A percentile compares a stretch with the other conserved stretches of the same genome.
Evolutionary conservation across 2,888 invertebrate species (phyloP).

Genomic region (Agonopterix subpropinquella): DNA sequence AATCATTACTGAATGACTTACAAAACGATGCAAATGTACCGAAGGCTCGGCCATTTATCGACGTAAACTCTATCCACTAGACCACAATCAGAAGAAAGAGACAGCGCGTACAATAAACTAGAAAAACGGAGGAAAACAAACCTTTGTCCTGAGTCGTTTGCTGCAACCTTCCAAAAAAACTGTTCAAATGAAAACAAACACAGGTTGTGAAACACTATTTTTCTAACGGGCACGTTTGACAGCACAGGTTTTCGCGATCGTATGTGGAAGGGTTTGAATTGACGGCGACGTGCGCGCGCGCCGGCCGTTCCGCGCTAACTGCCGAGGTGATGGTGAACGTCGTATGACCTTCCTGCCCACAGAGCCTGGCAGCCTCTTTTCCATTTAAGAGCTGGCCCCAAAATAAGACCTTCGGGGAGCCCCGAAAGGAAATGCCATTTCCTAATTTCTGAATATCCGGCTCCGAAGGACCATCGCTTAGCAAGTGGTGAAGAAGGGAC

Average conservation of each 20-base stretch:
- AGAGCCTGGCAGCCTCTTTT: slow-evolving; percentile 58
- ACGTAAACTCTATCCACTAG: slow-evolving; percentile 37
- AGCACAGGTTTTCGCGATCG: slow-evolving; percentile 54
- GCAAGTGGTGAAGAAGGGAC: not conserved
- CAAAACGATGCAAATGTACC: slow-evolving; percentile 58
- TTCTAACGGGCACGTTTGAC: slow-evolving; percentile 60
- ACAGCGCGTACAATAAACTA: slow-evolving; percentile 19
- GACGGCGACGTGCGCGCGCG: slow-evolving; percentile 54
- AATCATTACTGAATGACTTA: slow-evolving; percentile 59
- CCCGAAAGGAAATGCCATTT: slow-evolving; percentile 8
- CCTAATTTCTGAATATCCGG: slow-evolving; percentile 8
- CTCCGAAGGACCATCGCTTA: slow-evolving; percentile 14
- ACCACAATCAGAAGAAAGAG: slow-evolving; percentile 34
- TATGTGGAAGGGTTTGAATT: slow-evolving; percentile 18
- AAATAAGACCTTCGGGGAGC: slow-evolving; percentile 27
- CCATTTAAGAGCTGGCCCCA: slow-evolving; percentile 38
- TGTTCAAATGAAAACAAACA: slow-evolving; percentile 50
- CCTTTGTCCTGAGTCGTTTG: slow-evolving; percentile 52
- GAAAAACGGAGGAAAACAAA: slow-evolving; percentile 35
- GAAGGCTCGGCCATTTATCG: slow-evolving; percentile 35
- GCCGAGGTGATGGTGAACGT: slow-evolving; percentile 54
- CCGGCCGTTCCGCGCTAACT: slow-evolving; percentile 64
- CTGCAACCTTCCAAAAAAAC: slow-evolving; percentile 28
- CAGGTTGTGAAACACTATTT: slow-evolving; percentile 53
- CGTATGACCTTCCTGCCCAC: slow-evolving; percentile 68